A percentile compares a stretch with the other conserved stretches of the same genome.
phyloP scores from a whole-genome alignment of 2,797 vertebrate genomes.

The Phrynocephalus vlangalii region DNA sequence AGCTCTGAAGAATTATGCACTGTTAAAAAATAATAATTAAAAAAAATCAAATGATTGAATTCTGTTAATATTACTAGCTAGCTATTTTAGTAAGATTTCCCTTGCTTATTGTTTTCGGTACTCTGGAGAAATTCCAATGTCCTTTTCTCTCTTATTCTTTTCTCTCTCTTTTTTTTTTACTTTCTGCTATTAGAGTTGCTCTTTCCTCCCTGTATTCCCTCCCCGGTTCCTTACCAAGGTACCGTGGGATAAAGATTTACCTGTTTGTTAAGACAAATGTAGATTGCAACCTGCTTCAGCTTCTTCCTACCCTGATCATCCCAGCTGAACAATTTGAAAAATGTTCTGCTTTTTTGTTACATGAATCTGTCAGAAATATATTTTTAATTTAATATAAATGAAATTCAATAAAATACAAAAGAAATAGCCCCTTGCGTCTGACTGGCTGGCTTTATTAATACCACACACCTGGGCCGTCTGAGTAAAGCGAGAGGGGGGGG shows the following conservation, averaged over 20 bases:
- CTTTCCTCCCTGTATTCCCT: conserved; percentile 57
- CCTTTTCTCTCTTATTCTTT: conserved; percentile 46
- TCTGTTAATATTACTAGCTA: conserved; percentile 78
- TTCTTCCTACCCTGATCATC: conserved; percentile 81
- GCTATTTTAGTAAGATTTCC: conserved; percentile 81
- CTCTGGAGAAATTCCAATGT: conserved; percentile 73
- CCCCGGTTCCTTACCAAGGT: conserved; percentile 66
- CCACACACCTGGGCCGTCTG: neutral
- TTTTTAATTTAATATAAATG: conserved; percentile 99
- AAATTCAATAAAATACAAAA: conserved; percentile 96
- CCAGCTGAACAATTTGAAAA: conserved; percentile 95
- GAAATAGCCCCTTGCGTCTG: conserved; percentile 45
- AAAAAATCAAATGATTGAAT: conserved; percentile 78
- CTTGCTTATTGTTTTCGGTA: conserved; percentile 71
- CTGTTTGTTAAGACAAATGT: conserved; percentile 76
- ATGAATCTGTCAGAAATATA: conserved; percentile 99
- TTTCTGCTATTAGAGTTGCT: conserved; percentile 68
- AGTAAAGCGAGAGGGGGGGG: no score
- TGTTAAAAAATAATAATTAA: conserved; percentile 61
- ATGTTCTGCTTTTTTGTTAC: conserved; percentile 99
- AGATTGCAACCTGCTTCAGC: conserved; percentile 76
- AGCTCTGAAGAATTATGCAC: conserved; percentile 79
- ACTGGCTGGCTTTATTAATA: neutral
- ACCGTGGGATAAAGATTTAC: conserved; percentile 75
- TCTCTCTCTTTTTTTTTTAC: conserved; percentile 14